A percentile compares a stretch with the other conserved stretches of the same genome.
Conservation (phyloP, 1,140 invertebrate species). For the Heliconius hermathena region DNA sequence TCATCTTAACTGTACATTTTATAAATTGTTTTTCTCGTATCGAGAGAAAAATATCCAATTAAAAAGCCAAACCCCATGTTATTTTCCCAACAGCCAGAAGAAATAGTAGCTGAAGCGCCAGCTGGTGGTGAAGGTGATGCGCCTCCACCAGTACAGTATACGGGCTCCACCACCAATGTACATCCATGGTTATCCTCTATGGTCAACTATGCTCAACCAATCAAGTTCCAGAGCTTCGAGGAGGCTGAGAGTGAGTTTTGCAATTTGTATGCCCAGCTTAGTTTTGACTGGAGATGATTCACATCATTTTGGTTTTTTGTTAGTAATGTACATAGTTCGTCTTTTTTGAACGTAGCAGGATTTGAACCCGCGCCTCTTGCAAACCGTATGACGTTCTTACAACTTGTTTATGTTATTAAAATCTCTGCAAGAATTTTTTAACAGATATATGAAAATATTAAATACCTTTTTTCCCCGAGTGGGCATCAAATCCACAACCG, state of each 20-base stretch:
- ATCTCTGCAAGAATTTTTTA: no score
- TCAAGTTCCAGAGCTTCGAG: constrained; percentile 99
- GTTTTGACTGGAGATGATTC: background rate
- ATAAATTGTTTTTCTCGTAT: no score
- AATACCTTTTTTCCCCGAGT: no score
- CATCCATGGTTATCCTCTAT: constrained; percentile 99
- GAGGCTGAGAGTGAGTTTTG: constrained; percentile 94
- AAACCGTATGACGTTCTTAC: no score
- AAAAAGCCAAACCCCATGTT: no score
- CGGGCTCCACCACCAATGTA: constrained; percentile 98
- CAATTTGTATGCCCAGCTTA: background rate
- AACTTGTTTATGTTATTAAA: no score
- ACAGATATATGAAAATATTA: no score
- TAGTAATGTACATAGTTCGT: no score
- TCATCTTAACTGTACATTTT: no score
- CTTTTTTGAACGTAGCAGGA: no score
- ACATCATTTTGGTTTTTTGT: background rate
- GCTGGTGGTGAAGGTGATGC: constrained; percentile 83
- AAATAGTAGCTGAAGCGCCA: constrained; percentile 80
- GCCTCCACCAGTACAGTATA: constrained; percentile 90
- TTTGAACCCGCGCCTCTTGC: no score
- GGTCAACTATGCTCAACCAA: constrained; percentile 99
- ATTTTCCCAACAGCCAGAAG: constrained; percentile 67
- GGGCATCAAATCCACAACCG: no score
- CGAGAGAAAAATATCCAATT: background rate